These are phyloP conservation scores for Aphis gossypii DNA, from an alignment of 1,140 invertebrate genomes.

Conservation along the genomic window DNA sequence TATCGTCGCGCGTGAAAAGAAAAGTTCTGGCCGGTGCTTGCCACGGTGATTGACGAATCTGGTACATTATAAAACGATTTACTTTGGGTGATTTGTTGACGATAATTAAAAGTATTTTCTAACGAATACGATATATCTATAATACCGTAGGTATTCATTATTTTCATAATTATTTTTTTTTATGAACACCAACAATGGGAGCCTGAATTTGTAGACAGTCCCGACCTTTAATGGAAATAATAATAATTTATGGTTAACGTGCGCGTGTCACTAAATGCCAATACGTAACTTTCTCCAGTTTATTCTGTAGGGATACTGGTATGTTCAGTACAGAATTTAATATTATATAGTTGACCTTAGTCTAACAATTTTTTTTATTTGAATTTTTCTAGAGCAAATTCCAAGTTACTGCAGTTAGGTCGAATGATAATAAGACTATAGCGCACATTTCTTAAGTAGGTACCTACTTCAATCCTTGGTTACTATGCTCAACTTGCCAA, in stretches of 20 bases:
- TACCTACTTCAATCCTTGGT: rapidly evolving
- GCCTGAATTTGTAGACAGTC: too few relatives aligned
- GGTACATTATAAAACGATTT: neutral
- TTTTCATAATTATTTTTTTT: neutral
- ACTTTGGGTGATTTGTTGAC: neutral
- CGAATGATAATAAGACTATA: neutral
- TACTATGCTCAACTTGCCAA: neutral
- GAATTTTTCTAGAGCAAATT: neutral
- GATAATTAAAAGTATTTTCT: neutral
- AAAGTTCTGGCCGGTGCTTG: neutral
- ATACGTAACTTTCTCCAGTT: too few relatives aligned
- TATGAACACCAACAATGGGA: neutral
- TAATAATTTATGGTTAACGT: too few relatives aligned
- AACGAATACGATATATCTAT: neutral
- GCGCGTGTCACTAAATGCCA: neutral
- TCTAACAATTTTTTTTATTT: neutral
- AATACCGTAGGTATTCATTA: neutral
- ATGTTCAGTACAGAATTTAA: neutral
- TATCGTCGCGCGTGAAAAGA: too few relatives aligned
- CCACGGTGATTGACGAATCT: neutral
- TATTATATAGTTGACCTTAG: neutral
- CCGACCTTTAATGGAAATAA: too few relatives aligned
- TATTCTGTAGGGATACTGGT: too few relatives aligned
- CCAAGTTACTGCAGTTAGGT: neutral
- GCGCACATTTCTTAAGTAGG: neutral